Base-by-base conservation (phyloP, 2,797 vertebrate genomes). In the Hephaestus fuliginosus region DNA sequence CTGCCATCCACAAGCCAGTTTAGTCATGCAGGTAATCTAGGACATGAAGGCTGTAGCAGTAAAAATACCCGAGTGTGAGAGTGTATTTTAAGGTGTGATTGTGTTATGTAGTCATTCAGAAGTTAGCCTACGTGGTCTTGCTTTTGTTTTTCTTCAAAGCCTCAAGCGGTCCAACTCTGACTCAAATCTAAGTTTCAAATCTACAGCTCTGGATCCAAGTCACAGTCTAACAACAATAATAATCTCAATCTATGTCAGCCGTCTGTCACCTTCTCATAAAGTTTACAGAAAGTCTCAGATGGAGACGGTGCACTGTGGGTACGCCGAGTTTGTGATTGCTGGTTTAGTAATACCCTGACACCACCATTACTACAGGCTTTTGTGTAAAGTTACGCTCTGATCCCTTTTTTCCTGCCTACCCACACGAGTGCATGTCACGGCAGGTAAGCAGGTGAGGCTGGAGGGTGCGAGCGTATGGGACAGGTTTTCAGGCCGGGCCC, bases 361-460 rank as follows among this genome's bases (percentile, higher is more conserved):
- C 73, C 63, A 28, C 49, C 58, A 77, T 88, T 69, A 85, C 85
- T 84, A 77, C 78, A 79, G 74, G 73, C 81, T 67, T 85, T 82
- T 65, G 63, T 78, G 86, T 77, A 58, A 80, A 77, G 77, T 80
- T 83, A 28, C 49, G n/a, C 74, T 87, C 76, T 89, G 84, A 91
- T 84, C 85, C 85, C 78, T 66, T 78, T 86, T 86, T 91, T 86
- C 84, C 88, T 87, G 83, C 77, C 80, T 88, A 55, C 74, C 62
- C 83, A 78, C 43, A 46, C 4, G 46, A 75, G 64, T 53, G 76
- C 92, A 15, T 92, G 94, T 93, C 39, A 70, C 69, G 74, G 91
- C 93, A 94, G 90, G 94, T 92, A 80, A 74, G 78, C 72, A 87
- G 89, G 87, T 84, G 84, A 90, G 88, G 91, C 94, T 91, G 6